phyloP scores from a whole-genome alignment of 1,140 invertebrate species.

The Paracyclopina nana region DNA sequence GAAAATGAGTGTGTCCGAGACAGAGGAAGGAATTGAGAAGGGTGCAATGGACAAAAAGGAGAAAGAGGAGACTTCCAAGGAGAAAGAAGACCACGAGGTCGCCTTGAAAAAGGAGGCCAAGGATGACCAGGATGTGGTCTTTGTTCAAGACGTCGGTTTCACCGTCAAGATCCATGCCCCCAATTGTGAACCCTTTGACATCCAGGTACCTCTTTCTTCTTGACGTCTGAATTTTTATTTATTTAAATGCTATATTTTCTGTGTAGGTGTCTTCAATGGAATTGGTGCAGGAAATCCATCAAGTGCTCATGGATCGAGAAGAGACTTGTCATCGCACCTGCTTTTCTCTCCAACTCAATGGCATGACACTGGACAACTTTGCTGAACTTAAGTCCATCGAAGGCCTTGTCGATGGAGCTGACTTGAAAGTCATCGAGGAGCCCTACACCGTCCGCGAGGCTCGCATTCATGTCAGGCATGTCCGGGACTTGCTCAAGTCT shows the following conservation, averaged over 20 bases:
- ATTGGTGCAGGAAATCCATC: constrained; percentile 94
- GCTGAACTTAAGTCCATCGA: constrained; percentile 91
- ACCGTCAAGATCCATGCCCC: constrained; percentile 76
- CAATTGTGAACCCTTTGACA: constrained; percentile 68
- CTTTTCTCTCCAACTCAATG: constrained; percentile 86
- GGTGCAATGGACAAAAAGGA: constrained; percentile 17
- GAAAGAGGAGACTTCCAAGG: constrained; percentile 15
- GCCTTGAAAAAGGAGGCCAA: constrained; percentile 37
- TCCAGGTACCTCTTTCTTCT: constrained; percentile 41
- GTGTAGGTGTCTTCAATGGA: constrained; percentile 83
- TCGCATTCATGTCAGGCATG: constrained; percentile 86
- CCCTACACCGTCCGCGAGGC: constrained; percentile 95
- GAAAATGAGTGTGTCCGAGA: not conserved
- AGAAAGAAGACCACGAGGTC: constrained; percentile 30
- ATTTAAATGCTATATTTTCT: not conserved
- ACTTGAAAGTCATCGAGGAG: constrained; percentile 61
- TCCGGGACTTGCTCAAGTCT: constrained; percentile 83
- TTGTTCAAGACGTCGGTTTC: constrained; percentile 52
- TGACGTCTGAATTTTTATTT: not conserved
- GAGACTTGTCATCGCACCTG: constrained; percentile 95
- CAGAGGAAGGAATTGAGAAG: not conserved
- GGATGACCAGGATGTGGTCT: constrained; percentile 39
- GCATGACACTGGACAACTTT: constrained; percentile 85
- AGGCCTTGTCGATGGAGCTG: constrained; percentile 62
- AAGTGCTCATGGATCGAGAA: constrained; percentile 88